Conservation (phyloP, 2,888 invertebrate genomes). For the Sminthurides aquaticus region DNA sequence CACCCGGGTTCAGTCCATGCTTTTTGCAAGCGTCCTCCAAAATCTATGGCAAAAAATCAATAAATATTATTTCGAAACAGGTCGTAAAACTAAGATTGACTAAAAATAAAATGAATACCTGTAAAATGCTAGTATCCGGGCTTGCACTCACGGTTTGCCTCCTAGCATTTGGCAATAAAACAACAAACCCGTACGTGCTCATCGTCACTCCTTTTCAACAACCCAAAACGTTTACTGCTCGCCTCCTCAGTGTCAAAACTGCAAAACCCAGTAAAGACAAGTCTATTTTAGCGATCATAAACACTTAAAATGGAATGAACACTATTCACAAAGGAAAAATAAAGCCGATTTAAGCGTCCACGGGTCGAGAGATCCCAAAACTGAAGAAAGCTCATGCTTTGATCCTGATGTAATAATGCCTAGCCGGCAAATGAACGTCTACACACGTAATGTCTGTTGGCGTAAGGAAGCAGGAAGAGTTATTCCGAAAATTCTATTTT, state of each 20-base stretch:
- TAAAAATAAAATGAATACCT: constrained; percentile 16
- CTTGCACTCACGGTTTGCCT: constrained; percentile 21
- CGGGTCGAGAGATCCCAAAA: no score
- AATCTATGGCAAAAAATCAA: constrained; percentile 7
- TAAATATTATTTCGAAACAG: background rate
- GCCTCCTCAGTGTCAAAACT: no score
- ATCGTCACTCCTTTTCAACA: background rate
- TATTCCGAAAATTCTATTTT: no score
- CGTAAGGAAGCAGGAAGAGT: no score
- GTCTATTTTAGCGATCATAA: background rate
- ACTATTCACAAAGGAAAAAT: no score
- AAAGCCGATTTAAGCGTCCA: no score
- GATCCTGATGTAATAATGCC: no score
- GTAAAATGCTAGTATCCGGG: constrained; percentile 20
- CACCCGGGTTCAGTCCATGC: constrained; percentile 52
- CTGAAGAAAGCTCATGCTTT: no score
- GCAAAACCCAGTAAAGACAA: background rate
- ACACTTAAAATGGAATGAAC: background rate
- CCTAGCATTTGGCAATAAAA: constrained; percentile 24
- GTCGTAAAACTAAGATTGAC: background rate
- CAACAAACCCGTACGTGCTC: constrained; percentile 14
- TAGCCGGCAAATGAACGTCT: no score
- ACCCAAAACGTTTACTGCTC: background rate
- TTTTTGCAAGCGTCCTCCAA: constrained; percentile 23
- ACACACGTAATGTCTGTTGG: no score